Percentiles rank a stretch among this genome's conserved stretches.
phyloP scores from a whole-genome alignment of 2,113 vertebrate genomes.

The Hippocampus comes region DNA sequence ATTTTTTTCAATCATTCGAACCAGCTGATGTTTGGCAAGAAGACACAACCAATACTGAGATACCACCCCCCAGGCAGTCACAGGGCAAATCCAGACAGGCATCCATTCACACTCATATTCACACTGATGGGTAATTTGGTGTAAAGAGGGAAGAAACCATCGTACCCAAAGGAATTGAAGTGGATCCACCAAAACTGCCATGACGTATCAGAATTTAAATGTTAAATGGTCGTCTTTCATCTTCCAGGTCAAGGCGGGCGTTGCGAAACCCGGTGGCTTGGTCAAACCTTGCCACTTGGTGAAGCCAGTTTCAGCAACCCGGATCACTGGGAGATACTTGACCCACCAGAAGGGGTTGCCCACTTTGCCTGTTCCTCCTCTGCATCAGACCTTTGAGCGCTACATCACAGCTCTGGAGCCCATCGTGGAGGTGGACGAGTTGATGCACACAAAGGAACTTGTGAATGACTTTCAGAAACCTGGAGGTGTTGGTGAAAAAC shows the following conservation, averaged over 20 bases:
- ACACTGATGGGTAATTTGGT: not conserved
- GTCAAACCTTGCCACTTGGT: slow-evolving; percentile 77
- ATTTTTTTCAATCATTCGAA: not conserved
- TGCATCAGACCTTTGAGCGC: slow-evolving; percentile 86
- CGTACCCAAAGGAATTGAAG: not conserved
- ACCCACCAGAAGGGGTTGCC: slow-evolving; percentile 86
- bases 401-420: slow-evolving; percentile 85
- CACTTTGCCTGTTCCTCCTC: slow-evolving; percentile 79
- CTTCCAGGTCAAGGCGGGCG: slow-evolving; percentile 63
- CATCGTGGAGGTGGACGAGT: slow-evolving; percentile 82
- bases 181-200: not conserved
- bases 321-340: slow-evolving; percentile 77
- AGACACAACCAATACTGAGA: not conserved
- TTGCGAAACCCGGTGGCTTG: slow-evolving; percentile 72
- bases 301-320: slow-evolving; percentile 75
- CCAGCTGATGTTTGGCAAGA: not conserved
- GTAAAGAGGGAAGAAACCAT: too few species aligned
- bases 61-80: too few species aligned
- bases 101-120: not conserved
- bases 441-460: slow-evolving; percentile 76
- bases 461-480: slow-evolving; percentile 80
- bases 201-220: not conserved
- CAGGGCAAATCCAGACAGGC: not conserved
- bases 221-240: not conserved
- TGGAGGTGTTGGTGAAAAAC: slow-evolving; percentile 82